Evolutionary conservation across 2,888 invertebrate species (phyloP).

Genomic region (Harpagoxenus sublaevis): DNA sequence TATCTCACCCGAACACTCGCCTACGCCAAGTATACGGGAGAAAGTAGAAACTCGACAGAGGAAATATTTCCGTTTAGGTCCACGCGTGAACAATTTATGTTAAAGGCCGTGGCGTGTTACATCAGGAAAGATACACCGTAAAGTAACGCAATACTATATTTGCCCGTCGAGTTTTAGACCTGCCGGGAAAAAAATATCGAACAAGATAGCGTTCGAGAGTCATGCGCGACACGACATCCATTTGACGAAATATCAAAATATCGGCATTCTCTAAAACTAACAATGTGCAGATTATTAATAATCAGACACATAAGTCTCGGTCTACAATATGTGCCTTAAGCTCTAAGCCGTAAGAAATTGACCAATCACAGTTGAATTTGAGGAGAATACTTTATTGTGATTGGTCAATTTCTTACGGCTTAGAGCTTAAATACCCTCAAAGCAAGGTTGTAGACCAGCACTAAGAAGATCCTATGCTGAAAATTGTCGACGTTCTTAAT

Average conservation of each 20-base stretch:
- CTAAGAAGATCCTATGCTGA: background rate
- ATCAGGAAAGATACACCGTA: constrained; percentile 35
- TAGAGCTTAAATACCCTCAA: too few relatives aligned
- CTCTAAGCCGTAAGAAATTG: too few relatives aligned
- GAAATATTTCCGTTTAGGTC: constrained; percentile 6
- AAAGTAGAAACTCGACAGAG: constrained; percentile 8
- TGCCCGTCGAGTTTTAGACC: constrained; percentile 51
- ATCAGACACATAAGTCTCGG: background rate
- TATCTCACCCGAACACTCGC: constrained; percentile 16
- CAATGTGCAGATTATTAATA: background rate
- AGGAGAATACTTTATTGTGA: too few relatives aligned
- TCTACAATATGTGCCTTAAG: too few relatives aligned
- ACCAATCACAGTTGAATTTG: too few relatives aligned
- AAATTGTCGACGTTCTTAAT: background rate
- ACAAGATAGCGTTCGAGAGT: background rate
- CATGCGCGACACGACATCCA: background rate
- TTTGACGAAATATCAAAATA: background rate
- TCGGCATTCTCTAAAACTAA: background rate
- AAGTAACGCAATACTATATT: constrained; percentile 34
- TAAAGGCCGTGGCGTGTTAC: constrained; percentile 31
- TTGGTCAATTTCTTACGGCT: too few relatives aligned
- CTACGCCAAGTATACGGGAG: background rate
- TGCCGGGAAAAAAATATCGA: constrained; percentile 52
- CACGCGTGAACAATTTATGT: constrained; percentile 34
- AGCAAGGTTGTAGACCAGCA: too few relatives aligned